A percentile compares a stretch with the other conserved stretches of the same genome.
phyloP scores from a whole-genome alignment of 2,888 invertebrate species.

The Strigamia crassipes region DNA sequence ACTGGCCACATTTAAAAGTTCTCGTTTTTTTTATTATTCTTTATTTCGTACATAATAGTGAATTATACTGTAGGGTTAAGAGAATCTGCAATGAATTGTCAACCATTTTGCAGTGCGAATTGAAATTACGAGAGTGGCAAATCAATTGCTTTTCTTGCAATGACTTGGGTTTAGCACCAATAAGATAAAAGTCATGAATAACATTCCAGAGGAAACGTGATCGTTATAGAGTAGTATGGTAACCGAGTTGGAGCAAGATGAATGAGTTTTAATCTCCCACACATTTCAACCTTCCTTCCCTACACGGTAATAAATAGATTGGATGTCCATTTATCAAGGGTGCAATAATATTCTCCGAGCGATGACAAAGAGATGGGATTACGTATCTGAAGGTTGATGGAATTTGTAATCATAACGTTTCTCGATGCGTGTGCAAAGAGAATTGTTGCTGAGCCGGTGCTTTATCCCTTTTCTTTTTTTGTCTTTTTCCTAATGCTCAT shows the following conservation, averaged over 20 bases:
- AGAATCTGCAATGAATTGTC: constrained; percentile 26
- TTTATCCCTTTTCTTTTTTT: neutral
- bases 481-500: neutral
- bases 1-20: neutral
- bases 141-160: constrained; percentile 27
- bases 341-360: constrained; percentile 34
- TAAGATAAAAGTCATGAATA: constrained; percentile 45
- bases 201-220: constrained; percentile 44
- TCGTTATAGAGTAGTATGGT: constrained; percentile 45
- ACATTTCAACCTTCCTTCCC: constrained; percentile 40
- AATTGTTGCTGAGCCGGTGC: constrained; percentile 37
- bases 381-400: constrained; percentile 28
- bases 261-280: constrained; percentile 40
- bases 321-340: constrained; percentile 42
- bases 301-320: constrained; percentile 40
- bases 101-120: constrained; percentile 21
- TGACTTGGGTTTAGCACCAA: constrained; percentile 31
- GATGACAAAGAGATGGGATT: constrained; percentile 42
- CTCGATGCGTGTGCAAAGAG: constrained; percentile 19
- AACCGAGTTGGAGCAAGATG: constrained; percentile 37
- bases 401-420: constrained; percentile 40
- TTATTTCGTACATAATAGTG: neutral
- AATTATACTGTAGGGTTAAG: neutral
- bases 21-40: neutral
- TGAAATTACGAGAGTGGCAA: constrained; percentile 32